Base-by-base conservation (phyloP, 1,140 invertebrate genomes). In the Drosophila triauraria region DNA sequence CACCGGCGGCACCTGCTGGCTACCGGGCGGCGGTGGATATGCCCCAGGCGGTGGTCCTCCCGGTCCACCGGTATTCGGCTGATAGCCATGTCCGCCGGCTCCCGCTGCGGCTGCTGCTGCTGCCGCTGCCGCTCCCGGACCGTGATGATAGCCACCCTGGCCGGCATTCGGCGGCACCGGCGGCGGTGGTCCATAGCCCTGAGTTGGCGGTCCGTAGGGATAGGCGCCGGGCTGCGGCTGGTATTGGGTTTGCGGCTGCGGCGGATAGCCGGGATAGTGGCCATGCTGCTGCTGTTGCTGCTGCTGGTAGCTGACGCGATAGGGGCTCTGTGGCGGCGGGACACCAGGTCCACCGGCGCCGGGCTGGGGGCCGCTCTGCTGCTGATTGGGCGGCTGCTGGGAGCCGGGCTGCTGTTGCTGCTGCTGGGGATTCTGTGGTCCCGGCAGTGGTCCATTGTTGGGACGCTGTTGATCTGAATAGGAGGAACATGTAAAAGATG, bases 211-310 rank as follows among this genome's bases (percentile, higher is more conserved):
- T 4, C 91, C 91, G 30, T 93, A 93, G 1, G 90, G 93, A 87
- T 94, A 94, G 32, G 93, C 93, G 62, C 93, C 93, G 13, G 53
- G 53, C 64, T 93, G 93, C 2, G 91, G 91, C 91, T 94, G 94
- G 53, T 92, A 91, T 46, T 84, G 79, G 15, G 92, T 92, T 58
- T 93, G 91, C 60, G 91, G 91, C 27, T 92, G 91, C 42, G 94
- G 93, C 44, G 93, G 93, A 92, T 94, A 94, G 27, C 92, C 93
- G 25, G 93, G 93, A 79, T 93, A 94, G 69, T 94, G 93, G 8
- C 92, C 91, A 54, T 93, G 92, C 68, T 93, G 93, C 44, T 94
- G 93, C 75, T 94, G 93, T 12, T 82, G 75, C 44, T 94, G 93
- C 8, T 54, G 53, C 50, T 93, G 93, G 75, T 94, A 94, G 47